Percentiles rank a stretch among this genome's conserved stretches.
phyloP scores from a whole-genome alignment of 2,797 vertebrate genomes.

The Acanthopagrus latus region DNA sequence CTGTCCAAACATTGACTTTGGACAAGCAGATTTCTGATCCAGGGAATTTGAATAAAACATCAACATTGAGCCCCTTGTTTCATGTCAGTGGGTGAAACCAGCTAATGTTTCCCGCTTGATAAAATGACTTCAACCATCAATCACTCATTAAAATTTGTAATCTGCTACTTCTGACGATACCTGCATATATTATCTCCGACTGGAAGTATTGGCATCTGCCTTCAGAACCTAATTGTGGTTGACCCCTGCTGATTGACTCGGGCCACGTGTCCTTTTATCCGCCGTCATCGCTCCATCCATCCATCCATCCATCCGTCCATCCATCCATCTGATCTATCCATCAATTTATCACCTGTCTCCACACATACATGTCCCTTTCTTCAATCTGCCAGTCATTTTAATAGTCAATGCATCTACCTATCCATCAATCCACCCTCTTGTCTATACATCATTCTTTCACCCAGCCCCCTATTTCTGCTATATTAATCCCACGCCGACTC shows the following conservation, averaged over 20 bases:
- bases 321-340: constrained; percentile 25
- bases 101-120: too few relatives aligned
- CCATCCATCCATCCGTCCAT: constrained; percentile 25
- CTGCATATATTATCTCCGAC: neutral
- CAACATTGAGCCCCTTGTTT: too few relatives aligned
- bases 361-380: constrained; percentile 15
- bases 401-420: constrained; percentile 42
- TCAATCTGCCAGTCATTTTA: constrained; percentile 66
- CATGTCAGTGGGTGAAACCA: too few relatives aligned
- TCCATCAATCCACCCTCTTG: constrained; percentile 22
- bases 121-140: too few relatives aligned
- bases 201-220: neutral
- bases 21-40: too few relatives aligned
- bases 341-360: constrained; percentile 11
- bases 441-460: constrained; percentile 12
- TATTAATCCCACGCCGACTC: constrained; percentile 53
- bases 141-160: too few relatives aligned
- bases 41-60: too few relatives aligned
- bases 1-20: too few relatives aligned
- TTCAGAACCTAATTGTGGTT: neutral
- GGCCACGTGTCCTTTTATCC: constrained; percentile 17
- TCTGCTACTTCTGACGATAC: too few relatives aligned
- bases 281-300: constrained; percentile 16
- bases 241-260: neutral
- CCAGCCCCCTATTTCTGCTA: neutral